Base-by-base conservation (phyloP, 2,888 invertebrate species). In the Eupeodes luniger region DNA sequence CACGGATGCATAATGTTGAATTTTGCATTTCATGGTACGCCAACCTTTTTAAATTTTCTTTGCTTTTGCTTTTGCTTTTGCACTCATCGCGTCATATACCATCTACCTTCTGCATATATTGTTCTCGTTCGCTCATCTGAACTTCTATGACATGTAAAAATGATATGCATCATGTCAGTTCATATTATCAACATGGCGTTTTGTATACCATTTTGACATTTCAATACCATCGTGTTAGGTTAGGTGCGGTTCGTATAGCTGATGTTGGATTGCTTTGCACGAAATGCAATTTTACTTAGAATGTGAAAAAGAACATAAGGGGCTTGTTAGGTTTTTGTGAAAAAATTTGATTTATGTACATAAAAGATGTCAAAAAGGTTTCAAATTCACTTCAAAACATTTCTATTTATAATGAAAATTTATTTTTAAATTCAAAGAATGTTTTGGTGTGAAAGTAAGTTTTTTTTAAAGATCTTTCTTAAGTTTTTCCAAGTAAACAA, bases 1-100 rank as follows among this genome's bases (percentile, higher is more conserved):
- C 78, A 85, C 64, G 69, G 75, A 69, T 88, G 77, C 85, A 85
- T 70, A 70, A 75, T 81, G 81, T 36, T 81, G 85, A 85, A 84
- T 78, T 88, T 85, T 81, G 81, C 69, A 88, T 88, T 88, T 88
- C 77, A 88, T 81, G 88, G 81, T 74, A 88, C 85, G 88, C 59
- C 88, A 88, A 88, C 16, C 74, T 77, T 75, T 75, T 62, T 47
- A 61, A 16, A 62, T 75, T 40, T 5, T 9, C 27, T 27, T 27
- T 27, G 27, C 27, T 40, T 40, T 40, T 40, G 40, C 40, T 2
- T 27, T 27, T 27, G 27, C 27, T 40, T 40, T 75, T 75, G 62
- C 75, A 64, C 70, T 44, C 70, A 55, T 55, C 70, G 62, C 14
- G 40, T 57, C 59, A 72, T 72, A 72, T 57, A 6, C 72, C 4